Evolutionary conservation across 64 coral and sea anemone species (phyloP).

Genomic region (Hydrozoanthus tunicans): DNA sequence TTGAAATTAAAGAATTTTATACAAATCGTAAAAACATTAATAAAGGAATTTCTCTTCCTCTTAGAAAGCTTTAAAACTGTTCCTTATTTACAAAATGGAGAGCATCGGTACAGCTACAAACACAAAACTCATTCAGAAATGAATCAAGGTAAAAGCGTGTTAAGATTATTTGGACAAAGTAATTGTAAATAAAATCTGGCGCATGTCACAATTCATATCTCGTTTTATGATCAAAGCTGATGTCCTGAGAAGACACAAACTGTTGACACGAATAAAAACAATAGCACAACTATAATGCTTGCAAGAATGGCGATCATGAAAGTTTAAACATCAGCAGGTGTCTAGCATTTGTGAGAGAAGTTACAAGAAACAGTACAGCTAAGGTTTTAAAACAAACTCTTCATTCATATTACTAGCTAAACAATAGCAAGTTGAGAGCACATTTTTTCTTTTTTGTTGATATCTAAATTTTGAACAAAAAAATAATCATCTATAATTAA

Average conservation of each 20-base stretch:
- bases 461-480: neutral
- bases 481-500: slow-evolving; percentile 27
- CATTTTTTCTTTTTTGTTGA: neutral
- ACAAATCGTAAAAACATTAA: no score
- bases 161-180: neutral
- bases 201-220: neutral
- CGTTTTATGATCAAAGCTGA: neutral
- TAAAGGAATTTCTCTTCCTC: no score
- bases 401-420: neutral
- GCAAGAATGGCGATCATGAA: neutral
- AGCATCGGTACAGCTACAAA: neutral
- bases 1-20: no score
- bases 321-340: slow-evolving; percentile 27
- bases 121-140: neutral
- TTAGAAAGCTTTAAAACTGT: no score
- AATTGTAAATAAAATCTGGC: no score
- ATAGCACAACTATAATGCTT: neutral
- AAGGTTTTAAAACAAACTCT: neutral
- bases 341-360: neutral
- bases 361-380: neutral
- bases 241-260: neutral
- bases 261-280: neutral
- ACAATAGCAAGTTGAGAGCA: no score
- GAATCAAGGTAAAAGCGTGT: neutral
- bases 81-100: neutral